These are phyloP conservation scores for Montipora foliosa DNA, from an alignment of 64 coral and sea anemone species.

Conservation along the genomic window DNA sequence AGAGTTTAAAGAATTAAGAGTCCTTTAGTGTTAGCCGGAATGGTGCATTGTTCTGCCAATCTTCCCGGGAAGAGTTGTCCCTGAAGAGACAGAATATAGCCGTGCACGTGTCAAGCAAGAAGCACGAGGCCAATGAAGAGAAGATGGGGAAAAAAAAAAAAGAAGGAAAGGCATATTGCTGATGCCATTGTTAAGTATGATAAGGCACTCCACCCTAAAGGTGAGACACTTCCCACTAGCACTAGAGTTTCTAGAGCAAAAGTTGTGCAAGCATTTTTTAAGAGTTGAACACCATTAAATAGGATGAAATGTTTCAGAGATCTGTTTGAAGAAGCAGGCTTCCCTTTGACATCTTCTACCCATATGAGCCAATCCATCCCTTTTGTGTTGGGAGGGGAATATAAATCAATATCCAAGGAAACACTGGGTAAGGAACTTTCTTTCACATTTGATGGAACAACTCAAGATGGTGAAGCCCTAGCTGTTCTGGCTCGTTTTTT, in stretches of 20 bases:
- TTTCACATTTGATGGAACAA: constrained; percentile 63
- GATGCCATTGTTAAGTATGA: constrained; percentile 36
- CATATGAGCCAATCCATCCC: constrained; percentile 25
- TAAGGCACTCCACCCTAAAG: constrained; percentile 44
- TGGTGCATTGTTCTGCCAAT: constrained; percentile 14
- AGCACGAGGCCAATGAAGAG: constrained; percentile 51
- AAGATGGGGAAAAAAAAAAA: neutral
- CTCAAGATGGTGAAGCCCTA: constrained; percentile 18
- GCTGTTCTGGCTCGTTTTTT: neutral
- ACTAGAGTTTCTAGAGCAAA: constrained; percentile 52
- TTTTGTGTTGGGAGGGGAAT: neutral
- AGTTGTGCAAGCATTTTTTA: constrained; percentile 44
- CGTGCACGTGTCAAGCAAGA: constrained; percentile 34
- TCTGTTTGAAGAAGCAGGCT: constrained; percentile 56
- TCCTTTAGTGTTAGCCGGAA: neutral
- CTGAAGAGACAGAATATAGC: constrained; percentile 34
- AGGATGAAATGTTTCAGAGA: constrained; percentile 46
- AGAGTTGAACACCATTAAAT: constrained; percentile 54
- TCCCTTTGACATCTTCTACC: neutral
- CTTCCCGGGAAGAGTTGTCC: neutral
- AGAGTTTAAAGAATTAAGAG: too few species aligned
- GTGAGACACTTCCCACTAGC: neutral
- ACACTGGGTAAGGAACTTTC: constrained; percentile 4
- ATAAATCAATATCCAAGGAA: too few species aligned
- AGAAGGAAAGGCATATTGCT: too few species aligned